Percentiles rank a stretch among this genome's conserved stretches.
These are phyloP conservation scores for Sebastes steindachneri DNA, from an alignment of 2,797 vertebrate genomes.

Conservation along the genomic window DNA sequence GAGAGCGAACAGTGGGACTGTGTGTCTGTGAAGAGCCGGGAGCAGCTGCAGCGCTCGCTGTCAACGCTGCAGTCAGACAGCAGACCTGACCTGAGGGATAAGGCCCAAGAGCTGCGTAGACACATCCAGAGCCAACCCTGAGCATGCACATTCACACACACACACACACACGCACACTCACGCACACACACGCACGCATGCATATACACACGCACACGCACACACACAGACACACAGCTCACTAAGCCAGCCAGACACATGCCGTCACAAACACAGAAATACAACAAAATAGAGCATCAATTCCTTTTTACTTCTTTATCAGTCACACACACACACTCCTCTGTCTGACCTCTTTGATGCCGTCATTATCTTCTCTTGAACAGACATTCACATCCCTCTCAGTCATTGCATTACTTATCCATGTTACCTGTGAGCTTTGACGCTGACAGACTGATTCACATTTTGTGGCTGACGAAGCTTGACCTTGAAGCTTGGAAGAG, in stretches of 20 bases:
- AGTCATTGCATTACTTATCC: conserved; percentile 5
- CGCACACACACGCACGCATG: not conserved
- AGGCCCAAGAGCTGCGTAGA: conserved; percentile 91
- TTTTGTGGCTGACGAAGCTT: not conserved
- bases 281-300: not conserved
- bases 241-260: not conserved
- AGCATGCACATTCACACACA: conserved; percentile 40
- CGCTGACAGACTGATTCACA: conserved; percentile 3
- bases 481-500: conserved; percentile 15
- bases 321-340: conserved; percentile 16
- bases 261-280: not conserved
- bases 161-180: not conserved
- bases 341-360: conserved; percentile 8
- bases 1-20: conserved; percentile 93
- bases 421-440: conserved; percentile 30
- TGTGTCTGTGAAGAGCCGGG: conserved; percentile 89
- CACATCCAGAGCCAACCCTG: conserved; percentile 93
- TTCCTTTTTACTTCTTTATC: not conserved
- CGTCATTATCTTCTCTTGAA: not conserved
- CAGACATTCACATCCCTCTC: not conserved
- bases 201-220: too few species aligned
- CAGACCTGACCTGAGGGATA: conserved; percentile 93
- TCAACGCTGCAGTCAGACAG: conserved; percentile 92
- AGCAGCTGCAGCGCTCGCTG: conserved; percentile 89
- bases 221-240: not conserved